These are phyloP conservation scores for Fragum fragum DNA, from an alignment of 2,888 invertebrate species.

Conservation along the genomic window DNA sequence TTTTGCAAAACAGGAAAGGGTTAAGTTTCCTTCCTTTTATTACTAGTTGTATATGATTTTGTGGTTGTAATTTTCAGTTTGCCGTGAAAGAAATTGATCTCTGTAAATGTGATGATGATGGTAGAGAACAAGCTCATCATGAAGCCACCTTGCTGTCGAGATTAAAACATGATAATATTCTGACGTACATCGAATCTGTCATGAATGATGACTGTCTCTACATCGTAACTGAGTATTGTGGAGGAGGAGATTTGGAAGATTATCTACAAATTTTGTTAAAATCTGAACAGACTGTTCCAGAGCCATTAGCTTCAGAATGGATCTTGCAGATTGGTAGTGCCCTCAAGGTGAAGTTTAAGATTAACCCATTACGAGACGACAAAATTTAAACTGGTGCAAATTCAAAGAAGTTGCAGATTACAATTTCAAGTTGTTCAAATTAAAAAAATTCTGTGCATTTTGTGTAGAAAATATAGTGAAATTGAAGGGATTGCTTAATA, in stretches of 20 bases:
- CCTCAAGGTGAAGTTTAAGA: slow-evolving; percentile 63
- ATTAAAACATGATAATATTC: slow-evolving; percentile 70
- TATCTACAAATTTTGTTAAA: slow-evolving; percentile 67
- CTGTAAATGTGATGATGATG: slow-evolving; percentile 67
- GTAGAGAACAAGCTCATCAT: slow-evolving; percentile 65
- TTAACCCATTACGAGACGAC: neutral
- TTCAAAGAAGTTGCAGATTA: too few relatives aligned
- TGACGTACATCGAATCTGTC: slow-evolving; percentile 74
- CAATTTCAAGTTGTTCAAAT: too few relatives aligned
- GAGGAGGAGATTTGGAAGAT: slow-evolving; percentile 73
- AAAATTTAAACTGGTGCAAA: too few relatives aligned
- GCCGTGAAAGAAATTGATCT: slow-evolving; percentile 77
- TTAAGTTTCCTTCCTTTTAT: too few relatives aligned
- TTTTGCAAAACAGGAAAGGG: too few relatives aligned
- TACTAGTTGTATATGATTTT: too few relatives aligned
- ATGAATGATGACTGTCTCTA: slow-evolving; percentile 72
- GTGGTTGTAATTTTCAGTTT: slow-evolving; percentile 74
- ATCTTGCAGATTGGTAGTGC: slow-evolving; percentile 71
- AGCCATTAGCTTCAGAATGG: slow-evolving; percentile 70
- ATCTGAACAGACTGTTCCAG: slow-evolving; percentile 54
- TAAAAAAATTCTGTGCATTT: too few relatives aligned
- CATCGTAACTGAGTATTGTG: slow-evolving; percentile 77
- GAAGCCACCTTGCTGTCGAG: slow-evolving; percentile 72
- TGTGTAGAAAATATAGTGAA: too few relatives aligned
- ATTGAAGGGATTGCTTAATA: too few relatives aligned